Conservation (phyloP, 2,888 invertebrate genomes). For the Pseudeuparius sepicola region DNA sequence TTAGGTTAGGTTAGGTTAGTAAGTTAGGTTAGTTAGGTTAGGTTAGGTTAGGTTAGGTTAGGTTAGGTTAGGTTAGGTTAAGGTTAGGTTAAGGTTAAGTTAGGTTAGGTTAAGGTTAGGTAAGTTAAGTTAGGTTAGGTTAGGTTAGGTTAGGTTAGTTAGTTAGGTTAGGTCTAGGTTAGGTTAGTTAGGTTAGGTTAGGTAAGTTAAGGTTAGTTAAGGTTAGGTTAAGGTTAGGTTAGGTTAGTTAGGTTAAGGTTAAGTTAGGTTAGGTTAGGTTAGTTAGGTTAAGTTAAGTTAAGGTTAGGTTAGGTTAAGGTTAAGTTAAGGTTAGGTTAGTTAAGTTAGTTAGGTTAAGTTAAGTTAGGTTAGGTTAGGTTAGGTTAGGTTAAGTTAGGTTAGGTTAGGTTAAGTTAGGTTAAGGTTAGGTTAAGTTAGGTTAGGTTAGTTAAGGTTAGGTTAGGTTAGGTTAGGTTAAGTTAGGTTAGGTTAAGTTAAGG, state of each 20-base stretch:
- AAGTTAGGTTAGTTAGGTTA: conserved; percentile 6
- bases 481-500: too few species aligned
- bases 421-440: too few species aligned
- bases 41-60: conserved; percentile 7
- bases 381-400: conserved; percentile 9
- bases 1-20: too few species aligned
- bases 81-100: too few species aligned
- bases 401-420: too few species aligned
- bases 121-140: conserved; percentile 7
- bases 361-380: conserved; percentile 8
- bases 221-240: conserved; percentile 4
- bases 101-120: conserved; percentile 5
- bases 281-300: conserved; percentile 2
- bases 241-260: conserved; percentile 1
- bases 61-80: conserved; percentile 7
- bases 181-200: conserved; percentile 6
- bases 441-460: too few species aligned
- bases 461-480: too few species aligned
- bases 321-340: too few species aligned
- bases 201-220: conserved; percentile 2
- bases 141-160: conserved; percentile 7
- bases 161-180: not conserved
- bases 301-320: too few species aligned
- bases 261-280: conserved; percentile 7
- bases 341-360: conserved; percentile 7